Evolutionary conservation across 2,888 invertebrate genomes (phyloP), one percentile per base, ranked within the genome.

Genomic region (Limnephilus auricula): DNA sequence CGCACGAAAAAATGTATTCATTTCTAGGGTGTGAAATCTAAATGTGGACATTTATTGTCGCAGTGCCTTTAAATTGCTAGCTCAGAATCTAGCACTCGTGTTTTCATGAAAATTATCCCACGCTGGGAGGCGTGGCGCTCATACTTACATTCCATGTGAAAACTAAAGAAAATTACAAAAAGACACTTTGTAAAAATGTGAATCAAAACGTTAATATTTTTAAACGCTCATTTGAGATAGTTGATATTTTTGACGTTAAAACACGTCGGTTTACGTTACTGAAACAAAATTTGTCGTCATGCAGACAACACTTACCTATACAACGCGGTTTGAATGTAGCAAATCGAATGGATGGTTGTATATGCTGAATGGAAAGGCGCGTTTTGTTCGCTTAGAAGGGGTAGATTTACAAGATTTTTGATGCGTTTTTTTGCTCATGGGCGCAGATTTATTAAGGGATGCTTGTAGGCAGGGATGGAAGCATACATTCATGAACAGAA

Each of bases 61-160:
- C 5, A 65, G 65, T 65, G 65, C n/a, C 65, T 82, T 82, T 34
- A 32, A 25, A 34, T 82, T 82, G 32, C 82, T 3, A n/a, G 34
- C 31, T 15, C 82, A 0, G 65, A 65, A 65, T 65, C n/a, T 2
- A 65, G n/a, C 65, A 0, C n/a, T 65, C n/a, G 65, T n/a, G n/a
- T 65, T 65, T 65, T n/a, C 65, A n/a, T 65, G 65, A 82, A 82
- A 25, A 82, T 82, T 25, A 15, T 37, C 82, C 82, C 82, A 82
- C 82, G 82, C 34, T 32, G 82, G 82, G 34, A 82, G 82, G 82
- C 82, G 82, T 82, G 82, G 82, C n/a, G 32, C 32, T 82, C 82
- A 34, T 37, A 25, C 82, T 15, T 32, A 82, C 82, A 4, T 15
- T 32, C 15, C 15, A 4, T 25, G 32, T 25, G 30, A 32, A 82